Percentiles rank a stretch among this genome's conserved stretches.
phyloP scores from a whole-genome alignment of 2,797 vertebrate species.

The Ptychobarbus kaznakovi region DNA sequence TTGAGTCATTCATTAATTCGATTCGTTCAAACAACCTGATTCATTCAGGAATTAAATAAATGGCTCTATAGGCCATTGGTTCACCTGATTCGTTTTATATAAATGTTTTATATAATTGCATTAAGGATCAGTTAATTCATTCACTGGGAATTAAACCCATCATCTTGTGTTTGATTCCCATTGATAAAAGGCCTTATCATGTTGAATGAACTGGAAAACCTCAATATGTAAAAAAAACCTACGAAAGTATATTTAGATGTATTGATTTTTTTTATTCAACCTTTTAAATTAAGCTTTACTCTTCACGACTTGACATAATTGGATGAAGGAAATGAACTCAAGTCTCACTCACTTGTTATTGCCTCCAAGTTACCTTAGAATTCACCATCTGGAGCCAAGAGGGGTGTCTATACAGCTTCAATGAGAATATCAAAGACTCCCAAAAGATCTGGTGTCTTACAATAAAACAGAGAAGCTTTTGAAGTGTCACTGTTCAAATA shows the following conservation, averaged over 20 bases:
- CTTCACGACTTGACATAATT: background rate
- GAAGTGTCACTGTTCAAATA: slow-evolving; percentile 48
- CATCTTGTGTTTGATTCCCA: background rate
- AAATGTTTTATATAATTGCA: no score
- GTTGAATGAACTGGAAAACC: background rate
- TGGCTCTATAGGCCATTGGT: background rate
- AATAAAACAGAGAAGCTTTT: slow-evolving; percentile 45
- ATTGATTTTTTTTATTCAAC: background rate
- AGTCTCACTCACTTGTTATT: background rate
- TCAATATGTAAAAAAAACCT: background rate
- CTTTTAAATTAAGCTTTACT: background rate
- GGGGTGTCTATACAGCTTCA: slow-evolving; percentile 16
- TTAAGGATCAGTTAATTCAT: background rate
- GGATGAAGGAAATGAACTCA: background rate
- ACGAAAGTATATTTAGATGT: background rate
- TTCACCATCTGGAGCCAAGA: slow-evolving; percentile 15
- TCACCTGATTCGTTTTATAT: no score
- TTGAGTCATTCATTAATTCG: background rate
- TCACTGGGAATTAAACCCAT: background rate
- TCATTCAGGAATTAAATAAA: background rate
- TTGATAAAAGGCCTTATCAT: background rate
- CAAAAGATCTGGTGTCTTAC: slow-evolving; percentile 39
- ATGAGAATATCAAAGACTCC: slow-evolving; percentile 40
- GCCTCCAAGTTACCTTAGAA: slow-evolving; percentile 29
- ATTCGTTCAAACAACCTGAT: background rate